phyloP scores from a whole-genome alignment of 2,797 vertebrate species.

The Hipposideros larvatus region DNA sequence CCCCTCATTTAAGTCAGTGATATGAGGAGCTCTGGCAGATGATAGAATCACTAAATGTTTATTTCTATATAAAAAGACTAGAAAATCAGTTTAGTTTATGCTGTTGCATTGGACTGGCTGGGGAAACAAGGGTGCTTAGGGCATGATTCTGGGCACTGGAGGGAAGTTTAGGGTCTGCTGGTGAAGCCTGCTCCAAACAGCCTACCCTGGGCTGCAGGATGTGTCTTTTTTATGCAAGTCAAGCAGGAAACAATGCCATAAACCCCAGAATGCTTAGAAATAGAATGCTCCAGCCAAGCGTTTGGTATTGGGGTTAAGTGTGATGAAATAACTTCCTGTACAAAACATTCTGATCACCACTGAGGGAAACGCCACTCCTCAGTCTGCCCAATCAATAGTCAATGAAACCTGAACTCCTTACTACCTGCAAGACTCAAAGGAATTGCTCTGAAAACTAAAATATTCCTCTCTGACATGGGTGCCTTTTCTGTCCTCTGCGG shows the following conservation, averaged over 20 bases:
- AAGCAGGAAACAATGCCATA: not conserved
- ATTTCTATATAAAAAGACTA: slow-evolving; percentile 48
- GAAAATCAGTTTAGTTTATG: slow-evolving; percentile 29
- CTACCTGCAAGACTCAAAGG: not conserved
- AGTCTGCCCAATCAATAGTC: not conserved
- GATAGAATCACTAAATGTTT: not conserved
- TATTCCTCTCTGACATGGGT: not conserved
- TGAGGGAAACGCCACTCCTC: not conserved
- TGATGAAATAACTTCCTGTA: not conserved
- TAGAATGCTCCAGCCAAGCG: not conserved
- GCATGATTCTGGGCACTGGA: not conserved
- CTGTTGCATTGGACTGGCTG: not conserved
- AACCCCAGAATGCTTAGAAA: not conserved
- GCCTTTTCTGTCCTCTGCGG: not conserved
- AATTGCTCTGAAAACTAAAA: not conserved
- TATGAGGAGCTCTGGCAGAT: slow-evolving; percentile 42
- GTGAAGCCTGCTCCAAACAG: not conserved
- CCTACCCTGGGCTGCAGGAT: not conserved
- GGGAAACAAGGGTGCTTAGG: not conserved
- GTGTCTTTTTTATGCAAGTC: not conserved
- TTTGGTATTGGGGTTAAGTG: not conserved
- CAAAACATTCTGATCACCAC: not conserved
- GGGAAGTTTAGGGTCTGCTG: not conserved
- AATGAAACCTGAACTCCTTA: not conserved
- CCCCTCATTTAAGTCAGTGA: not conserved